Evolutionary conservation across 1,140 invertebrate species (phyloP).

Genomic region (Leptinotarsa lineolata): DNA sequence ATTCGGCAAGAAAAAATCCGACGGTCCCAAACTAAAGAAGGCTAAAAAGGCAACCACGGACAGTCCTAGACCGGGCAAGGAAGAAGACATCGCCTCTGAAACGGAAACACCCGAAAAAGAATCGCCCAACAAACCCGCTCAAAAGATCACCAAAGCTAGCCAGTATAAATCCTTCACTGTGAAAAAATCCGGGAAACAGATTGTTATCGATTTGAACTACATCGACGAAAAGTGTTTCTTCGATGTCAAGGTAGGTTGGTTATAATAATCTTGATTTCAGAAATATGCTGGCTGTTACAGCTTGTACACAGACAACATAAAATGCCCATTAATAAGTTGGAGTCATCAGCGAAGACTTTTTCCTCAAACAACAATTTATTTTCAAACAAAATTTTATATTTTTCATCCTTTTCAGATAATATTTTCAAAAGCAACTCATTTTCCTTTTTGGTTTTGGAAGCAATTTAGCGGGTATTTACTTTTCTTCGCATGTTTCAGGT

Average conservation of each 20-base stretch:
- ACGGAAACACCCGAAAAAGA: neutral
- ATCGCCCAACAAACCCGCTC: neutral
- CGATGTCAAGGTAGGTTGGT: slow-evolving; percentile 36
- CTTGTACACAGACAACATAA: no score
- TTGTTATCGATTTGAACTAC: slow-evolving; percentile 48
- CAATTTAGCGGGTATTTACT: no score
- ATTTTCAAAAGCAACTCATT: no score
- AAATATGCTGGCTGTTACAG: no score
- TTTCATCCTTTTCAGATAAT: no score
- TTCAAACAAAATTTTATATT: no score
- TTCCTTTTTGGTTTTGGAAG: no score
- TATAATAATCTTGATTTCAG: no score
- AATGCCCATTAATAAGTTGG: no score
- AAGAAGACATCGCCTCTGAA: neutral
- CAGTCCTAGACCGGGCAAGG: no score
- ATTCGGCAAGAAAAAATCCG: slow-evolving; percentile 35
- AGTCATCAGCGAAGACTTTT: no score
- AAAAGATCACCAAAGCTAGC: slow-evolving; percentile 50
- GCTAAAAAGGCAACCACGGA: neutral
- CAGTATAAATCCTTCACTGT: slow-evolving; percentile 67
- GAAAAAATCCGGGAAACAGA: slow-evolving; percentile 65
- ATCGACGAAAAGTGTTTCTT: slow-evolving; percentile 33
- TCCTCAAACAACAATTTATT: no score
- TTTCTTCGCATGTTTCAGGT: slow-evolving; percentile 56
- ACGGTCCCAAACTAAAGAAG: neutral